phyloP scores from a whole-genome alignment of 2,888 invertebrate genomes.

The Muschampia plurimacula region DNA sequence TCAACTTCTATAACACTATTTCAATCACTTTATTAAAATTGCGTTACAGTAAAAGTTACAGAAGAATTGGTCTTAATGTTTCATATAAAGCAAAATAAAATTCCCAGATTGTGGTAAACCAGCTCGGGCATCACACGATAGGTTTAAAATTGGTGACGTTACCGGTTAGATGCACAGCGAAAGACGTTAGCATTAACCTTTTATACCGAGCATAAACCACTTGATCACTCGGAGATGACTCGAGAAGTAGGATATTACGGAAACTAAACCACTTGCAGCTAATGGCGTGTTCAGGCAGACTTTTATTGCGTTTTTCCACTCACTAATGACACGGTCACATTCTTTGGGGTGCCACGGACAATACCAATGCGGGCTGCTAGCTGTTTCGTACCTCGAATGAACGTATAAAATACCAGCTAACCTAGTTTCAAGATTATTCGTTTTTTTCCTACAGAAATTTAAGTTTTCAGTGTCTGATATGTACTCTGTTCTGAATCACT shows the following conservation, averaged over 20 bases:
- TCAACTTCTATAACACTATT: not conserved
- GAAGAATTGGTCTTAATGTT: not conserved
- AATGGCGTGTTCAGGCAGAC: constrained; percentile 47
- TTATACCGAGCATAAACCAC: constrained; percentile 31
- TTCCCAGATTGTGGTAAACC: not conserved
- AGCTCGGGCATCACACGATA: not conserved
- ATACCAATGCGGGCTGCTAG: constrained; percentile 27
- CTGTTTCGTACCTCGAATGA: constrained; percentile 29
- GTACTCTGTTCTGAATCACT: not conserved
- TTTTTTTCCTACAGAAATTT: constrained; percentile 5
- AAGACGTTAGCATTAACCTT: constrained; percentile 39
- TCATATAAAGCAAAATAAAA: not conserved
- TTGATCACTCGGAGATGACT: constrained; percentile 39
- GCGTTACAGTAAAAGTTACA: not conserved
- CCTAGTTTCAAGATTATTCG: constrained; percentile 34
- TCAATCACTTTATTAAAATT: not conserved
- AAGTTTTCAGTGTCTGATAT: constrained; percentile 3
- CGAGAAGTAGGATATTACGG: constrained; percentile 41
- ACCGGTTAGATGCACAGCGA: constrained; percentile 24
- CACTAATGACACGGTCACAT: constrained; percentile 48
- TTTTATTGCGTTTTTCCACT: constrained; percentile 50
- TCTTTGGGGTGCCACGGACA: constrained; percentile 42
- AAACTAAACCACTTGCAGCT: constrained; percentile 46
- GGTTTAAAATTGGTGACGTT: constrained; percentile 19
- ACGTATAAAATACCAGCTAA: constrained; percentile 32